phyloP scores from a whole-genome alignment of 2,888 invertebrate species.

The Patella caerulea region DNA sequence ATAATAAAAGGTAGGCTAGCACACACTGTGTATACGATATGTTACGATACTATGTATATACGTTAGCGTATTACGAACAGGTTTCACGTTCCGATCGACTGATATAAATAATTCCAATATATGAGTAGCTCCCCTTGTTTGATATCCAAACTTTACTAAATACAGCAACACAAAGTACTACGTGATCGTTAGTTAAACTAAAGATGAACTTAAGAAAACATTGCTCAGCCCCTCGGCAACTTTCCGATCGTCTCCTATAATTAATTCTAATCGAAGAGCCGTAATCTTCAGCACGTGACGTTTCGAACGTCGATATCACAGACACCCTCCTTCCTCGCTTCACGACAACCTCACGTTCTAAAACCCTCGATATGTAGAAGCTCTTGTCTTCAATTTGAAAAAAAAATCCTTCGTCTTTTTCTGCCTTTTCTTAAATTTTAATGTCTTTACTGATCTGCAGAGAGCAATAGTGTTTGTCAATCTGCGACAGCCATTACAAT shows the following conservation, averaged over 20 bases:
- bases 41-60: no score
- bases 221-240: constrained; percentile 9
- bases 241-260: not conserved
- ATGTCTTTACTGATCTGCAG: not conserved
- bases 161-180: not conserved
- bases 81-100: no score
- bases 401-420: constrained; percentile 9
- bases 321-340: not conserved
- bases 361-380: not conserved
- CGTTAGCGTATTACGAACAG: no score
- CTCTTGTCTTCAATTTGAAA: constrained; percentile 3
- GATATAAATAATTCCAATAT: no score
- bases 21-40: no score
- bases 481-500: constrained; percentile 3
- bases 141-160: no score
- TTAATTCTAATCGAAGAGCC: constrained; percentile 9
- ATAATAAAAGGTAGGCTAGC: no score
- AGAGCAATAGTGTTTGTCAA: not conserved
- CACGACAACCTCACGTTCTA: no score
- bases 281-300: constrained; percentile 11
- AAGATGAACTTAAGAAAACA: constrained; percentile 9
- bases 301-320: not conserved
- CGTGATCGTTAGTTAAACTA: constrained; percentile 10
- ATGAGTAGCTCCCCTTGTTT: no score
- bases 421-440: not conserved